phyloP scores from a whole-genome alignment of 1,140 invertebrate genomes.

The Drosophila pseudoananassae region DNA sequence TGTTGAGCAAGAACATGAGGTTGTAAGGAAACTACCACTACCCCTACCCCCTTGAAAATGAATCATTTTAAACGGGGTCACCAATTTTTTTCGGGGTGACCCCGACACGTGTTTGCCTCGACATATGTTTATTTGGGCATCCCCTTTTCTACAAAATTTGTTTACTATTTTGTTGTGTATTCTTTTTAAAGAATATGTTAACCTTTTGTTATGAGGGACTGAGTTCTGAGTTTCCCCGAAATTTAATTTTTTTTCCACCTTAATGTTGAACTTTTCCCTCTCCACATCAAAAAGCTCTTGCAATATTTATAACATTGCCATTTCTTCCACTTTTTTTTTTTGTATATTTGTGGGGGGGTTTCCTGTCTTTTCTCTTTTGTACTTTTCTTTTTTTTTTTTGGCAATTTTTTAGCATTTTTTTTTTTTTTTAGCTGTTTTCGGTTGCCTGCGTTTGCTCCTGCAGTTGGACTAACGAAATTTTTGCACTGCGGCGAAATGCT shows the following conservation, averaged over 20 bases:
- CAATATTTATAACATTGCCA: slow-evolving; percentile 17
- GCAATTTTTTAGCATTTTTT: slow-evolving; percentile 5
- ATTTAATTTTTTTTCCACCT: background rate
- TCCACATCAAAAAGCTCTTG: slow-evolving; percentile 5
- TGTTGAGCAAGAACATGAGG: background rate
- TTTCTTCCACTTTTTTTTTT: slow-evolving; percentile 14
- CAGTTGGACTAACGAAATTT: slow-evolving; percentile 72
- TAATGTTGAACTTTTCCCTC: background rate
- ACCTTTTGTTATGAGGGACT: background rate
- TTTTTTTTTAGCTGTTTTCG: slow-evolving; percentile 54
- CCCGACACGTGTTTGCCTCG: slow-evolving; percentile 4
- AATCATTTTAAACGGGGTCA: slow-evolving; percentile 11
- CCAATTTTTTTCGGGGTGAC: background rate
- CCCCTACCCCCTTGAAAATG: slow-evolving; percentile 3
- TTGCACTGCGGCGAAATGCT: slow-evolving; percentile 73
- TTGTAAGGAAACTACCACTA: background rate
- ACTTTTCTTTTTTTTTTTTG: background rate
- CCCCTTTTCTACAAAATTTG: no score
- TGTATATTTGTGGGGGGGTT: background rate
- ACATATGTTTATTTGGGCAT: background rate
- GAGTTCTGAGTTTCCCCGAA: background rate
- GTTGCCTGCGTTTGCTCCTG: slow-evolving; percentile 59
- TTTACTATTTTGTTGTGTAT: no score
- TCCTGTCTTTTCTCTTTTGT: no score
- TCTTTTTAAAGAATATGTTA: background rate